A percentile compares a stretch with the other conserved stretches of the same genome.
Evolutionary conservation across 2,888 invertebrate species (phyloP).

Genomic region (Adela reaumurella): DNA sequence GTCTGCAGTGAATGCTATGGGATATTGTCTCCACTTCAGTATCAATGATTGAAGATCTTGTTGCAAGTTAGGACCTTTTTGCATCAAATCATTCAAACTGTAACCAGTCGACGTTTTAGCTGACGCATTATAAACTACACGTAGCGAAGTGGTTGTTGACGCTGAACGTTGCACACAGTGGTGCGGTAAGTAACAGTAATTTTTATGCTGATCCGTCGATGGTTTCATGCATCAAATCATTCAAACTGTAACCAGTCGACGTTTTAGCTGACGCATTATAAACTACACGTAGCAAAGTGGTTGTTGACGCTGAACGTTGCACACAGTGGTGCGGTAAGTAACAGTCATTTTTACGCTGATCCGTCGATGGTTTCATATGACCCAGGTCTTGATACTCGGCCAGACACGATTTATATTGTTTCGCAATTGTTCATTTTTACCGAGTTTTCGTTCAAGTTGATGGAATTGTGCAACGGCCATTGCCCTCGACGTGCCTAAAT

Average conservation of each 20-base stretch:
- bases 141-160: conserved; percentile 8
- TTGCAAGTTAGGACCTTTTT: conserved; percentile 12
- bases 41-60: conserved; percentile 9
- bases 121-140: conserved; percentile 12
- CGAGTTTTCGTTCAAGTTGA: too few species aligned
- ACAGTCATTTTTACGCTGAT: background rate
- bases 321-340: conserved; percentile 8
- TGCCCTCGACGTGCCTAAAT: background rate
- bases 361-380: background rate
- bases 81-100: conserved; percentile 11
- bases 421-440: conserved; percentile 4
- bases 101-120: conserved; percentile 8
- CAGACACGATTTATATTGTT: background rate
- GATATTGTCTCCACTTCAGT: conserved; percentile 8
- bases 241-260: background rate
- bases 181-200: conserved; percentile 5
- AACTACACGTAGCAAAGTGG: background rate
- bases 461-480: conserved; percentile 3
- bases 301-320: conserved; percentile 5
- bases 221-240: too few species aligned
- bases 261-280: background rate
- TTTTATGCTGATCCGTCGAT: too few species aligned
- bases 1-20: conserved; percentile 8
- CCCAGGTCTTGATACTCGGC: background rate
- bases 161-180: conserved; percentile 6